phyloP scores from a whole-genome alignment of 2,888 invertebrate species.

The Diarsia dahlii region DNA sequence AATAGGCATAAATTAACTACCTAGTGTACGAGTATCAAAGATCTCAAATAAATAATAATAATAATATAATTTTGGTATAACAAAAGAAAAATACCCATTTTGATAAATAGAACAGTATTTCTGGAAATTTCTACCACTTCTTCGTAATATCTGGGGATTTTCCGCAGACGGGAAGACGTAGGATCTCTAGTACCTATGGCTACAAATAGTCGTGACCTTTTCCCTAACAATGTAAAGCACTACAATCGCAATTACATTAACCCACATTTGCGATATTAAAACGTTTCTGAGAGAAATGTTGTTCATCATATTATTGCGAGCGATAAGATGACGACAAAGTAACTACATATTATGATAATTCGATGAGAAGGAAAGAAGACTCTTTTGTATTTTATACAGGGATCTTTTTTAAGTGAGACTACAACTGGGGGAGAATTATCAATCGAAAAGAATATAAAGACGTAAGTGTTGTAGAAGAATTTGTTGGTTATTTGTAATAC shows the following conservation, averaged over 20 bases:
- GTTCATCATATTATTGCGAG: conserved; percentile 22
- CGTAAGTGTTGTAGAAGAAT: too few relatives aligned
- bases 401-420: too few relatives aligned
- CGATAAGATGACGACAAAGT: conserved; percentile 23
- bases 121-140: not conserved
- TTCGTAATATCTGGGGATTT: conserved; percentile 5
- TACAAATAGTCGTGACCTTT: conserved; percentile 28
- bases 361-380: not conserved
- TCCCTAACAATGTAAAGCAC: conserved; percentile 37
- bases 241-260: conserved; percentile 55
- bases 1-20: too few relatives aligned
- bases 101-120: not conserved
- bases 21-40: not conserved
- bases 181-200: not conserved
- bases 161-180: not conserved
- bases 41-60: too few relatives aligned
- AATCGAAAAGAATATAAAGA: too few relatives aligned
- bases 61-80: not conserved
- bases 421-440: too few relatives aligned
- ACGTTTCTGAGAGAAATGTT: conserved; percentile 40
- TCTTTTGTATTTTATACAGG: not conserved
- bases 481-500: too few relatives aligned
- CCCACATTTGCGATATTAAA: conserved; percentile 58
- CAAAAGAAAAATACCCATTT: not conserved
- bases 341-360: not conserved